These are phyloP conservation scores for Amazona vittata DNA, from an alignment of 2,113 vertebrate species.

Conservation along the genomic window DNA sequence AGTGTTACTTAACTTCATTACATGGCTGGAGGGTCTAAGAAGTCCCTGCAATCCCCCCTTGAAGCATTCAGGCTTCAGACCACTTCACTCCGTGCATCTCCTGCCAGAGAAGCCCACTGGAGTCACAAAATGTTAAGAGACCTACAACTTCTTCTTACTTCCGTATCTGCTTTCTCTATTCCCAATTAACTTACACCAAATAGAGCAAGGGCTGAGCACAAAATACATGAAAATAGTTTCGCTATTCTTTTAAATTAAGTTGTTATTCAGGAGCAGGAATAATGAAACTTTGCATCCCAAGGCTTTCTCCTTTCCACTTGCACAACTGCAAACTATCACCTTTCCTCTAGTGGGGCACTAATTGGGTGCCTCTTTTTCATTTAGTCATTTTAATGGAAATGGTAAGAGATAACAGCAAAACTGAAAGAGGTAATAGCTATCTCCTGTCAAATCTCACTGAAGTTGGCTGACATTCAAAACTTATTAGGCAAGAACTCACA, in stretches of 20 bases:
- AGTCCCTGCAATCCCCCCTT: not conserved
- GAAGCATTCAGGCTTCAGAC: not conserved
- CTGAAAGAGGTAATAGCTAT: slow-evolving; percentile 25
- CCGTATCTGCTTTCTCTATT: accelerated
- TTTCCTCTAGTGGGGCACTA: not conserved
- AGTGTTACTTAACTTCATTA: not conserved
- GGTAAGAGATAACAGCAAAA: slow-evolving; percentile 11
- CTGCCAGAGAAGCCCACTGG: accelerated
- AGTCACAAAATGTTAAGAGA: not conserved
- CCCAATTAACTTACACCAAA: not conserved
- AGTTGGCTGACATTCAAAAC: slow-evolving; percentile 36
- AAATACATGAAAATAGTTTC: not conserved
- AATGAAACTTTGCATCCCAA: not conserved
- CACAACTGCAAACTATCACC: not conserved
- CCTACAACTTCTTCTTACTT: not conserved
- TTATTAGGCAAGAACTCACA: not conserved
- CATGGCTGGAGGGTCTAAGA: not conserved
- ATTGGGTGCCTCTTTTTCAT: not conserved
- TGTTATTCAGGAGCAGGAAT: not conserved
- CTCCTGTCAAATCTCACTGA: not conserved
- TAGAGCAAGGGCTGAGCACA: not conserved
- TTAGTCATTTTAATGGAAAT: not conserved
- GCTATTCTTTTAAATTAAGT: not conserved
- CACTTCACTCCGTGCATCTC: not conserved
- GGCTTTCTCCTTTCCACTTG: not conserved